phyloP scores from a whole-genome alignment of 2,113 vertebrate genomes.

The Bufo gargarizans region DNA sequence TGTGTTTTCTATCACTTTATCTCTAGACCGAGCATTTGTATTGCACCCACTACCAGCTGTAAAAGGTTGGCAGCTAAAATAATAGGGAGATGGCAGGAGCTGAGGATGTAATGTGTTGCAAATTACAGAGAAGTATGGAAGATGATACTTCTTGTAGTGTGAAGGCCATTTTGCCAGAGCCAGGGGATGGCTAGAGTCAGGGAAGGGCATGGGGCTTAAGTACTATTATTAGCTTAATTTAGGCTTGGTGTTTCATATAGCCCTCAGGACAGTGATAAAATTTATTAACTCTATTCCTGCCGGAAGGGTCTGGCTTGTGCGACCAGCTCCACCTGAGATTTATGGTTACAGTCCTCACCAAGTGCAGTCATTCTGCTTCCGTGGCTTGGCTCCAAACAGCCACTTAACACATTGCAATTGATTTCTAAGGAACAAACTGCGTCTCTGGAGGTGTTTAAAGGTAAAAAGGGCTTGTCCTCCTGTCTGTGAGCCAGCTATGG shows the following conservation, averaged over 20 bases:
- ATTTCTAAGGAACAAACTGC: slow-evolving; percentile 50
- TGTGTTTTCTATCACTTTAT: slow-evolving; percentile 6
- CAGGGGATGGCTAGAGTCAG: slow-evolving; percentile 17
- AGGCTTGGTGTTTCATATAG: slow-evolving; percentile 12
- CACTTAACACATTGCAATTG: slow-evolving; percentile 58
- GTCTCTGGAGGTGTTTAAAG: slow-evolving; percentile 49
- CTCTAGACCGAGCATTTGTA: neutral
- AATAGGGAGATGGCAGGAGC: slow-evolving; percentile 14
- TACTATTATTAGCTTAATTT: slow-evolving; percentile 50
- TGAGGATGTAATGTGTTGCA: slow-evolving; percentile 27
- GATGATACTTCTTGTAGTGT: slow-evolving; percentile 49
- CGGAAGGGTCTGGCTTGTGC: slow-evolving; percentile 18
- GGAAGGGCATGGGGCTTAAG: slow-evolving; percentile 28
- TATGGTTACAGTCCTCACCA: slow-evolving; percentile 42
- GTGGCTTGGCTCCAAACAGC: slow-evolving; percentile 56
- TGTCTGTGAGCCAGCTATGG: slow-evolving; percentile 34
- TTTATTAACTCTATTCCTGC: slow-evolving; percentile 29
- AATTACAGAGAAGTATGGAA: slow-evolving; percentile 52
- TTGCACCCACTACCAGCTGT: slow-evolving; percentile 19
- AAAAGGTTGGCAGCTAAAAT: slow-evolving; percentile 48
- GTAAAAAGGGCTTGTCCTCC: slow-evolving; percentile 52
- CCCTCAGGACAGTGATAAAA: slow-evolving; percentile 20
- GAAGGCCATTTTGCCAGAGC: slow-evolving; percentile 24
- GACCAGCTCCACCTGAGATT: slow-evolving; percentile 24
- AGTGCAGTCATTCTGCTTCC: slow-evolving; percentile 40